Evolutionary conservation across 2,797 vertebrate species (phyloP).

Genomic region (Hemibagrus guttatus): DNA sequence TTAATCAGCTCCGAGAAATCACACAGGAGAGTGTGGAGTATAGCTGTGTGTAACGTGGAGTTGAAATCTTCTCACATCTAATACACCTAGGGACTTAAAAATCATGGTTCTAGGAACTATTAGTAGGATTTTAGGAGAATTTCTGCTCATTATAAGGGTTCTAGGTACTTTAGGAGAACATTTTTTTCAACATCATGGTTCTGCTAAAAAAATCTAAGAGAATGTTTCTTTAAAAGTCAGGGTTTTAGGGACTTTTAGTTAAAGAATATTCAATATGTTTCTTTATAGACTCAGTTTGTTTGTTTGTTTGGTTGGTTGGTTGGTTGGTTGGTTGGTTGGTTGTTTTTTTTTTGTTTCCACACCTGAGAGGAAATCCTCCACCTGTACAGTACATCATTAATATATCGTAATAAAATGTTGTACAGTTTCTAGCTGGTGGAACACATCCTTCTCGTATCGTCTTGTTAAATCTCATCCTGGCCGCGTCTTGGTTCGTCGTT

Average conservation of each 20-base stretch:
- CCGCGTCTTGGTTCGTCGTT: neutral
- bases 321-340: no score
- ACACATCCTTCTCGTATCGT: neutral
- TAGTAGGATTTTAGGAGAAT: neutral
- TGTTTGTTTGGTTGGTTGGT: neutral
- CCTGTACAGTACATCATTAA: no score
- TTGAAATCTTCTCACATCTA: neutral
- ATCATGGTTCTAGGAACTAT: no score
- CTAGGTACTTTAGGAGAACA: neutral
- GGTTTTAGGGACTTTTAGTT: neutral
- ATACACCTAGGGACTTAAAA: no score
- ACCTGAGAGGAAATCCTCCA: no score
- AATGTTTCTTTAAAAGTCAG: no score
- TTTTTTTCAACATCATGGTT: neutral
- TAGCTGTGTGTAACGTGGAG: neutral
- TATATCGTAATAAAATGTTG: neutral
- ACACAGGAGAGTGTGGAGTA: neutral
- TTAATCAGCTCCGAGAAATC: neutral
- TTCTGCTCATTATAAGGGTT: neutral
- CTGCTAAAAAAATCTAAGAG: no score
- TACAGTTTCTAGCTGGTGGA: neutral
- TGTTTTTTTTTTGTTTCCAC: no score
- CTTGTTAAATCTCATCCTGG: neutral
- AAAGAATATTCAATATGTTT: neutral
- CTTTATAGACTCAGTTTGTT: no score